Evolutionary conservation across 2,888 invertebrate species (phyloP).

Genomic region (Periphyllus acericola): DNA sequence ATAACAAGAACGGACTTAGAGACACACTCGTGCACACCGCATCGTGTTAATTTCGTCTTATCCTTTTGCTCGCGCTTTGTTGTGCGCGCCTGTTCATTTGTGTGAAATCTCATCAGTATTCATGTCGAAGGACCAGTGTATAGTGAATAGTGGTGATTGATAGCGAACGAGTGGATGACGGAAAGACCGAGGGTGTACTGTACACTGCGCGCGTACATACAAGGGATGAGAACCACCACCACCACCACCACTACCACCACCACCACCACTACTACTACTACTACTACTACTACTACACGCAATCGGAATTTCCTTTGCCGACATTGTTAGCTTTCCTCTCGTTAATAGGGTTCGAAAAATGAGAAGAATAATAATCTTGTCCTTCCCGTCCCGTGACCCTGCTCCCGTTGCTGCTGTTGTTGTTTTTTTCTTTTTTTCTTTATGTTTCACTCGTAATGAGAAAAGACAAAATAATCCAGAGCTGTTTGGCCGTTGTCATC

Average conservation of each 20-base stretch:
- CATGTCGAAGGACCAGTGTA: conserved; percentile 10
- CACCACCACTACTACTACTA: too few relatives aligned
- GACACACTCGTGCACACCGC: not conserved
- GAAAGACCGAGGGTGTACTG: not conserved
- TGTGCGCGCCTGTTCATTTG: conserved; percentile 18
- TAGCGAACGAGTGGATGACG: not conserved
- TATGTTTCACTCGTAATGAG: conserved; percentile 29
- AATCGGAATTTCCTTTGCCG: conserved; percentile 45
- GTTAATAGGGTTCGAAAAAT: conserved; percentile 58
- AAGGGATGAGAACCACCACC: not conserved
- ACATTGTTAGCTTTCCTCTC: conserved; percentile 49
- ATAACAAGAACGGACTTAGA: conserved; percentile 6
- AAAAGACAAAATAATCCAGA: conserved; percentile 42
- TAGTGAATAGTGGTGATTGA: conserved; percentile 33
- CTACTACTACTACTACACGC: not conserved
- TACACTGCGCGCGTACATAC: too few relatives aligned
- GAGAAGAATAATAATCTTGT: conserved; percentile 55
- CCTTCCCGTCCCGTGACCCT: conserved; percentile 4
- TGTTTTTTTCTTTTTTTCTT: not conserved
- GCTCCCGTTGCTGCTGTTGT: not conserved
- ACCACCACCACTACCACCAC: too few relatives aligned
- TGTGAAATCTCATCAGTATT: conserved; percentile 50
- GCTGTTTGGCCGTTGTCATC: conserved; percentile 15
- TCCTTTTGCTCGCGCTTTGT: conserved; percentile 4
- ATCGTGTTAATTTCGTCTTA: conserved; percentile 25